Conservation (phyloP, 2,888 invertebrate species). For the Philonicus albiceps region DNA sequence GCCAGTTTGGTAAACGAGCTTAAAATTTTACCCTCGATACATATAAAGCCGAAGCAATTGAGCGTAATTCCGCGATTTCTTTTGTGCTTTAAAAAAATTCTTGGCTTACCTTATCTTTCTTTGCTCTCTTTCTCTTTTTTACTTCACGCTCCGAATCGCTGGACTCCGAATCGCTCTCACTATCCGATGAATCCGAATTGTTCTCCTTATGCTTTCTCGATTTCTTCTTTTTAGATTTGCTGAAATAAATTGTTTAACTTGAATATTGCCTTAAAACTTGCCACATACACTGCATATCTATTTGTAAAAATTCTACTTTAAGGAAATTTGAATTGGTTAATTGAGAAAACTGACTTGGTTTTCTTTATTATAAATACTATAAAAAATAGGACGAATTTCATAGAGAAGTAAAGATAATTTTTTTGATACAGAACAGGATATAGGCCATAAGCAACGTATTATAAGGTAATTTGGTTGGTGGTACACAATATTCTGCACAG, state of each 20-base stretch:
- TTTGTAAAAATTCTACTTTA: slow-evolving; percentile 6
- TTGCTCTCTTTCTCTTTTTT: slow-evolving; percentile 59
- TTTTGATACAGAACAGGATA: not conserved
- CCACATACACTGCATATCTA: slow-evolving; percentile 20
- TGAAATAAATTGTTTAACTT: slow-evolving; percentile 54
- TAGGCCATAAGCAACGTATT: not conserved
- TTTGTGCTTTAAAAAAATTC: not conserved
- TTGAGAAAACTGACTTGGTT: not conserved
- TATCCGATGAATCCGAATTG: slow-evolving; percentile 63
- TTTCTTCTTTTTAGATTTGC: slow-evolving; percentile 67
- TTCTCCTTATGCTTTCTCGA: slow-evolving; percentile 67
- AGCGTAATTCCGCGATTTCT: not conserved
- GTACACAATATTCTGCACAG: not conserved
- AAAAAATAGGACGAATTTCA: not conserved
- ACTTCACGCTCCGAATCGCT: slow-evolving; percentile 60
- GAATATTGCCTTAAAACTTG: not conserved
- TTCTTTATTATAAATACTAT: not conserved
- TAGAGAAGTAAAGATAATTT: not conserved
- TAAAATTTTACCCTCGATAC: slow-evolving; percentile 6
- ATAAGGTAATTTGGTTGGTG: not conserved
- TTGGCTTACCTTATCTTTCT: slow-evolving; percentile 60
- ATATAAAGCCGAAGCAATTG: not conserved
- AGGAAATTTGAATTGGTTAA: slow-evolving; percentile 30
- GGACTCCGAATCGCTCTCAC: slow-evolving; percentile 56
- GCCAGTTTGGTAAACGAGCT: not conserved